Conservation (phyloP, 2,888 invertebrate genomes). For the Leucania comma region DNA sequence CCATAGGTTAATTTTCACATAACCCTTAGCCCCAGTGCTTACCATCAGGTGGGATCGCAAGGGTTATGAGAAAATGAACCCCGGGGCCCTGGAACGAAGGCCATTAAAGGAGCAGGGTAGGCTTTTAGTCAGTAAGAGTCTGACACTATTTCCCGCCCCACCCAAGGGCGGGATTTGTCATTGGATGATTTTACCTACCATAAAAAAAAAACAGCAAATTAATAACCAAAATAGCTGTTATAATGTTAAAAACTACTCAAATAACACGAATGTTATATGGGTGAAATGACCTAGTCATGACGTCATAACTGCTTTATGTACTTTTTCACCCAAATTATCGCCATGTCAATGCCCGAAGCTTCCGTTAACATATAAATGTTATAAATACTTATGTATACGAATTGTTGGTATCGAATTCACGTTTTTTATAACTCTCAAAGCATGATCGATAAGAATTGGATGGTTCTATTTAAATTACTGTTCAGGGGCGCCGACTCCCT, state of each 20-base stretch:
- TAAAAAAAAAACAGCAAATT: too few relatives aligned
- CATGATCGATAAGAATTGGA: not conserved
- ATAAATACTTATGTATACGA: not conserved
- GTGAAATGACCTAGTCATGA: slow-evolving; percentile 10
- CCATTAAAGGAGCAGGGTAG: too few relatives aligned
- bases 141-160: too few relatives aligned
- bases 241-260: not conserved
- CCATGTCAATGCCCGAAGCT: slow-evolving; percentile 21
- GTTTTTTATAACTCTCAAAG: slow-evolving; percentile 7
- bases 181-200: too few relatives aligned
- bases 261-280: not conserved
- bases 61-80: too few relatives aligned
- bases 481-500: too few relatives aligned
- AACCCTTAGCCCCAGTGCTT: too few relatives aligned
- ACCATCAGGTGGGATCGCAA: too few relatives aligned
- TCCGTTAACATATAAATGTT: slow-evolving; percentile 17
- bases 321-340: slow-evolving; percentile 34
- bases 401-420: not conserved
- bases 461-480: not conserved
- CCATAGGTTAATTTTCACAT: too few relatives aligned
- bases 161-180: too few relatives aligned
- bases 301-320: slow-evolving; percentile 6
- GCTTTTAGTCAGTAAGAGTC: too few relatives aligned
- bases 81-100: too few relatives aligned
- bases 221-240: not conserved